These are phyloP conservation scores for Atherinomorus stipes DNA, from an alignment of 2,113 vertebrate genomes.

Conservation along the genomic window DNA sequence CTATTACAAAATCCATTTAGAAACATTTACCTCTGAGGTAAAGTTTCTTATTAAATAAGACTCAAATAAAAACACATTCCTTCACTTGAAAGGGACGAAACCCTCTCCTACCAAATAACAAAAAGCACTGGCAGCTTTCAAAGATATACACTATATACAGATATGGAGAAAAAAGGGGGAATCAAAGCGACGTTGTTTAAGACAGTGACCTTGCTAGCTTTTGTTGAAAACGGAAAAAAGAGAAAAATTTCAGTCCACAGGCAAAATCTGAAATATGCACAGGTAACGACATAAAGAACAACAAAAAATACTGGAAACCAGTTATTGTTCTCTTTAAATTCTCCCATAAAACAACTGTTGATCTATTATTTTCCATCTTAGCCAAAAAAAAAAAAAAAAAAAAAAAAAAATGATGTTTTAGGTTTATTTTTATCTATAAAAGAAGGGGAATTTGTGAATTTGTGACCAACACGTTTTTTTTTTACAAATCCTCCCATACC, in stretches of 20 bases:
- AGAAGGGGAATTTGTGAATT: background rate
- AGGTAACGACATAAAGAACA: constrained; percentile 46
- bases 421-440: constrained; percentile 3
- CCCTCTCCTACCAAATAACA: constrained; percentile 29
- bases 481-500: constrained; percentile 2
- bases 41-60: constrained; percentile 57
- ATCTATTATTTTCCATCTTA: constrained; percentile 10
- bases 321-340: background rate
- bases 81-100: constrained; percentile 37
- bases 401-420: no score
- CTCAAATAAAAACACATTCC: constrained; percentile 52
- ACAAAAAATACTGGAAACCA: constrained; percentile 1
- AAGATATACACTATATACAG: constrained; percentile 76
- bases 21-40: constrained; percentile 32
- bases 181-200: constrained; percentile 73
- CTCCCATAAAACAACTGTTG: constrained; percentile 7
- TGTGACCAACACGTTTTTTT: background rate
- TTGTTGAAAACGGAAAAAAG: constrained; percentile 36
- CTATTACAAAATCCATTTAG: constrained; percentile 45
- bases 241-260: constrained; percentile 46
- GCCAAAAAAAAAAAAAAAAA: constrained; percentile 3
- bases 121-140: constrained; percentile 52
- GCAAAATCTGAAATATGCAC: constrained; percentile 63
- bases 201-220: constrained; percentile 45
- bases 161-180: constrained; percentile 39